Evolutionary conservation across 1,140 invertebrate species (phyloP).

Genomic region (Heliconius nattereri): DNA sequence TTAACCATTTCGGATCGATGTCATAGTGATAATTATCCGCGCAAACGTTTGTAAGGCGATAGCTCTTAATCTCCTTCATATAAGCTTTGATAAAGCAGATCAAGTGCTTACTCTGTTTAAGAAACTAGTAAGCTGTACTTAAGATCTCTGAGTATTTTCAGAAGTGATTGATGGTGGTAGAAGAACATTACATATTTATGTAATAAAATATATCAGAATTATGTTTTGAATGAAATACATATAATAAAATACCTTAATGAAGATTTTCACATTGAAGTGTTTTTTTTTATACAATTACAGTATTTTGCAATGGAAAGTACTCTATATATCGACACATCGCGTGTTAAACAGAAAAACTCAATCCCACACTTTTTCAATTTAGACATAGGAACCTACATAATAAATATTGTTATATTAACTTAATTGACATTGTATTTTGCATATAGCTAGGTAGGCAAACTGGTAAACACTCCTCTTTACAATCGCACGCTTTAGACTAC

Average conservation of each 20-base stretch:
- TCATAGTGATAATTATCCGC: background rate
- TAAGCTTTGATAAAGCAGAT: conserved; percentile 12
- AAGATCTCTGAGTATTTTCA: conserved; percentile 1
- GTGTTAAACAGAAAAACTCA: too few species aligned
- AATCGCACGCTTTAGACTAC: too few species aligned
- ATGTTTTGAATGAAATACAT: too few species aligned
- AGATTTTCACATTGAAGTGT: too few species aligned
- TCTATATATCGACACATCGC: too few species aligned
- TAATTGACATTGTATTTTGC: background rate
- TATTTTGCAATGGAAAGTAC: too few species aligned
- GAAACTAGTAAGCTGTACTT: background rate
- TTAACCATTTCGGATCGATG: background rate
- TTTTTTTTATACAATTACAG: too few species aligned
- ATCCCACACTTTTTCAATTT: too few species aligned
- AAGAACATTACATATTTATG: background rate
- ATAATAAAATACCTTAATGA: too few species aligned
- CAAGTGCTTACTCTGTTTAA: background rate
- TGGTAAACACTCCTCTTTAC: too few species aligned
- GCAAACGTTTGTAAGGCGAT: conserved; percentile 15
- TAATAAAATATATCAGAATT: background rate
- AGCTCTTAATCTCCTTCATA: conserved; percentile 18
- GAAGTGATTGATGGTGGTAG: conserved; percentile 4
- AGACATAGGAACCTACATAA: background rate
- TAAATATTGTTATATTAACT: background rate
- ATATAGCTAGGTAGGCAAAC: background rate